These are phyloP conservation scores for Meganola albula DNA, from an alignment of 2,888 invertebrate species.

Conservation along the genomic window DNA sequence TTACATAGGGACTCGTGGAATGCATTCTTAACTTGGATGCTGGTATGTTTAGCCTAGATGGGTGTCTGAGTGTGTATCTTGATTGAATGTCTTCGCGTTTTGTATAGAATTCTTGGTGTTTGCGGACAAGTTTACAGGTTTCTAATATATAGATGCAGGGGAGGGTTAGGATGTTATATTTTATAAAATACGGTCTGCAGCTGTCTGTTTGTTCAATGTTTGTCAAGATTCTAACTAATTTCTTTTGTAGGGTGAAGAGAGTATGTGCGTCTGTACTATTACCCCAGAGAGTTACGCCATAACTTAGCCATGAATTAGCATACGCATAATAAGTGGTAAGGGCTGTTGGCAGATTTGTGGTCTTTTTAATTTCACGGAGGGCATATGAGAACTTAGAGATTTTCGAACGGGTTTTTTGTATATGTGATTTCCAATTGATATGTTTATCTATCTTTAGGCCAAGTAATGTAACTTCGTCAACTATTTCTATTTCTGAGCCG, in stretches of 20 bases:
- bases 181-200: background rate
- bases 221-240: background rate
- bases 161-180: background rate
- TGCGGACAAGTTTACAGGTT: background rate
- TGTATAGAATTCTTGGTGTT: too few relatives aligned
- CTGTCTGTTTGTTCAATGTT: background rate
- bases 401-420: conserved; percentile 8
- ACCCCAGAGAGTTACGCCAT: conserved; percentile 1
- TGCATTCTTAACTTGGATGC: too few relatives aligned
- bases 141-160: background rate
- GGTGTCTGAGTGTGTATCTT: too few relatives aligned
- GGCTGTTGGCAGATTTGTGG: conserved; percentile 6
- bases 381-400: conserved; percentile 14
- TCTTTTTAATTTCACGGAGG: conserved; percentile 8
- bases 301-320: conserved; percentile 10
- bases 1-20: too few relatives aligned
- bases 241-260: background rate
- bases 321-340: conserved; percentile 11
- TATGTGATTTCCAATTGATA: conserved; percentile 13
- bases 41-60: too few relatives aligned
- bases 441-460: conserved; percentile 11
- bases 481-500: conserved; percentile 6
- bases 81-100: too few relatives aligned
- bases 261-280: background rate
- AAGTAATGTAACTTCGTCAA: conserved; percentile 7